Evolutionary conservation across 1,140 invertebrate genomes (phyloP), one percentile per base, ranked within the genome.

Genomic region (Ceratosolen fusciceps): DNA sequence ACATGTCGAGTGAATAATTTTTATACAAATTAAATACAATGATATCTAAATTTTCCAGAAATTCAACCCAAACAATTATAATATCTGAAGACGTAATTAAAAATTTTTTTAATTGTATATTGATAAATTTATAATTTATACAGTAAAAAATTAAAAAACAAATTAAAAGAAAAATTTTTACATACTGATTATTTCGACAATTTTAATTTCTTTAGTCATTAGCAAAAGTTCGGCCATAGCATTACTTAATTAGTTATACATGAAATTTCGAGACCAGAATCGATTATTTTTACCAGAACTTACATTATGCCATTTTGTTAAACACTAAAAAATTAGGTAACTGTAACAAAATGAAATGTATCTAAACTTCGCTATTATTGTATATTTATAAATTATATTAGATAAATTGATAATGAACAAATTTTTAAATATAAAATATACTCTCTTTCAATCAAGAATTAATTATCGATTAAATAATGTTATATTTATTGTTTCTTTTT

Each of bases 131-230:
- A n/a, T n/a, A n/a, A n/a, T n/a, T n/a, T n/a, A n/a, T n/a, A n/a
- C n/a, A n/a, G n/a, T n/a, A n/a, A n/a, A n/a, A n/a, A n/a, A n/a
- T n/a, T n/a, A n/a, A n/a, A n/a, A n/a, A n/a, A n/a, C n/a, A n/a
- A n/a, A n/a, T n/a, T n/a, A n/a, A n/a, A n/a, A n/a, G n/a, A n/a
- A n/a, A n/a, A n/a, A n/a, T n/a, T n/a, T 34, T 24, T 16, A 47
- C 52, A 58, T 58, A 9, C 16, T 56, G 37, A 58, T 58, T 72
- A 19, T 26, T 72, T 72, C 70, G 54, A 29, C 8, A 72, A 14
- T 72, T 54, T 21, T 52, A 47, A 65, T 65, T 65, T 65, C 47
- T 34, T 3, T 24, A 39, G 10, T 58, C 52, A 14, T 52, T 73
- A 65, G 19, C 60, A n/a, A 24, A 65, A 65, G 34, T 37, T 65